Conservation (phyloP, 2,797 vertebrate genomes). For the Cyclura pinguis region DNA sequence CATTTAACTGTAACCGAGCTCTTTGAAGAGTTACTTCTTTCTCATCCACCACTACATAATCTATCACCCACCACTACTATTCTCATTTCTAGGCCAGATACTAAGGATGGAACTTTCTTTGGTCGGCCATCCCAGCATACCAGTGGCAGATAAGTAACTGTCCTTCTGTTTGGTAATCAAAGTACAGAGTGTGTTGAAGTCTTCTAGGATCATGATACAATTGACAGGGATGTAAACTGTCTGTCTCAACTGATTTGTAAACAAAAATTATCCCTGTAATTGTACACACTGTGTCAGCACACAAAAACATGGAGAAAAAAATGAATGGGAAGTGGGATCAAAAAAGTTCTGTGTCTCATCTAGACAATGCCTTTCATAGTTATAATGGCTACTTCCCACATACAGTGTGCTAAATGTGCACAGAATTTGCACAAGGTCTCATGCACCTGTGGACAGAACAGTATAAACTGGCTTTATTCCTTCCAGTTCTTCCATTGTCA, state of each 20-base stretch:
- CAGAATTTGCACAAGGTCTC: background rate
- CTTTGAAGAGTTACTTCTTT: background rate
- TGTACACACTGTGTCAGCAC: too few species aligned
- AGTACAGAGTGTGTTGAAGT: background rate
- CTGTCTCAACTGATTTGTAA: too few species aligned
- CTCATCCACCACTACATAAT: background rate
- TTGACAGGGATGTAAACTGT: background rate
- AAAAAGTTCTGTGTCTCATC: background rate
- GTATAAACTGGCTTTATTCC: background rate
- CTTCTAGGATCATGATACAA: background rate
- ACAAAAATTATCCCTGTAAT: too few species aligned
- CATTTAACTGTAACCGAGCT: background rate
- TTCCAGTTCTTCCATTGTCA: background rate
- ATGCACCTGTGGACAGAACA: background rate
- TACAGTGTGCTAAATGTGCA: background rate
- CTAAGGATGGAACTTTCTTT: background rate
- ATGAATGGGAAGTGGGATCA: too few species aligned
- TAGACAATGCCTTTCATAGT: background rate
- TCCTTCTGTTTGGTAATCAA: background rate
- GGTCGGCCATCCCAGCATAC: background rate
- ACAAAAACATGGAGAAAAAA: background rate
- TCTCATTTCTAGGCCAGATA: background rate
- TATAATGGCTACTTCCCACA: background rate
- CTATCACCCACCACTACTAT: background rate
- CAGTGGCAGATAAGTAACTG: background rate